Base-by-base conservation (phyloP, 2,113 vertebrate species). In the Gobiocypris rarus region DNA sequence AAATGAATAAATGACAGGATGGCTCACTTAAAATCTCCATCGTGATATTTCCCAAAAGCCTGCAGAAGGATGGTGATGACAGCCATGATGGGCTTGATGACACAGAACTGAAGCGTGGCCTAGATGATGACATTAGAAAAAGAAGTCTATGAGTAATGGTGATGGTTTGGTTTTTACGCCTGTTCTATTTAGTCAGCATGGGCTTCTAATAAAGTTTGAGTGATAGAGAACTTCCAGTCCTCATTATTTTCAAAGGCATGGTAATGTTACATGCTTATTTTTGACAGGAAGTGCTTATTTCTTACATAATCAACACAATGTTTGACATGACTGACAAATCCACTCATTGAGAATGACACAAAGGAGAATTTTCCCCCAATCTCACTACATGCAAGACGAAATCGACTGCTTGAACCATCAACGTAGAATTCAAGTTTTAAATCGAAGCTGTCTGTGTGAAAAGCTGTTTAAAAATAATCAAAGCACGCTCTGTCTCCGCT, bases 21-120 rank as follows among this genome's bases (percentile, higher is more conserved):
- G 65, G 88, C 97, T 97, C 89, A 99, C 98, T 96, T 98, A 93
- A 99, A 99, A 90, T 99, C 97, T 81, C 98, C 97, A 0, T 99
- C 98, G 0, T 97, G 95, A 89, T 99, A 99, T 95, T 96, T 98
- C 92, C 96, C 96, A 0, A 96, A 97, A 0, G 95, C 97, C 92
- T 99, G 98, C 77, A 99, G 93, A 92, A 98, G 86, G 90, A 99
- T 98, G 91, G 97, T 99, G 92, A 96, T 43, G 56, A 94, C 84
- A 0, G 97, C 96, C 98, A 99, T 98, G 91, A 96, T 92, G 59
- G 98, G 98, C 89, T 99, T 99, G 92, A 98, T 95, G 0, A 98
- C 95, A 83, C 98, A 99, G 94, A 99, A 99, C 94, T 99, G 98
- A 87, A 99, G 95, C 0, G 97, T 99, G 17, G 97, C 98, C 97